A percentile compares a stretch with the other conserved stretches of the same genome.
Evolutionary conservation across 2,113 vertebrate species (phyloP).

Genomic region (Sander lucioperca): DNA sequence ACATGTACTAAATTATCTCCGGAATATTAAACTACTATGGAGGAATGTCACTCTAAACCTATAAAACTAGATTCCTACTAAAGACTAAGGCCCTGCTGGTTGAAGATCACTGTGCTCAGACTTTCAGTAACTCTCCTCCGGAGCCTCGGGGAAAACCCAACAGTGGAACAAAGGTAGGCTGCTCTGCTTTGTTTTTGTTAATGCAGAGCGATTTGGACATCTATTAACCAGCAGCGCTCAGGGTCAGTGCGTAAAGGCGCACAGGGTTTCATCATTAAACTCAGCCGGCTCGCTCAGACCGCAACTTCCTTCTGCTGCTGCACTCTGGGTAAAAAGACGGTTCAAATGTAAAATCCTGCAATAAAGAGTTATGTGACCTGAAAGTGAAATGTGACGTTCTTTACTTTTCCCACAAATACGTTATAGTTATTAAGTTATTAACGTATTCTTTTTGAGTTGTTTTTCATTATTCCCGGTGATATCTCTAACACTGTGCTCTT

Average conservation of each 20-base stretch:
- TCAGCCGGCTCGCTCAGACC: constrained; percentile 11
- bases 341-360: constrained; percentile 10
- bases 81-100: not conserved
- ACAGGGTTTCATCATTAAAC: constrained; percentile 65
- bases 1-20: not conserved
- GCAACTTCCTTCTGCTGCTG: constrained; percentile 44
- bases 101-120: constrained; percentile 20
- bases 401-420: not conserved
- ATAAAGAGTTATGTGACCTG: not conserved
- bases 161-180: constrained; percentile 41
- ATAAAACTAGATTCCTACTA: not conserved
- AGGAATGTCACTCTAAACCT: not conserved
- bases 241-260: constrained; percentile 71
- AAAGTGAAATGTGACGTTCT: not conserved
- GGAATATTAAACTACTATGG: not conserved
- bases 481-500: no score
- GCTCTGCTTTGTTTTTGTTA: constrained; percentile 52
- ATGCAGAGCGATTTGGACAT: constrained; percentile 57
- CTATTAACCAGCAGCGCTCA: constrained; percentile 75
- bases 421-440: no score
- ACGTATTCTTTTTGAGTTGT: not conserved
- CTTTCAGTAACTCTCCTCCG: not conserved
- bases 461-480: not conserved
- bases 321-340: not conserved
- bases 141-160: constrained; percentile 13